Conservation (phyloP, 2,888 invertebrate genomes). For the Cecidostiba fungosa region DNA sequence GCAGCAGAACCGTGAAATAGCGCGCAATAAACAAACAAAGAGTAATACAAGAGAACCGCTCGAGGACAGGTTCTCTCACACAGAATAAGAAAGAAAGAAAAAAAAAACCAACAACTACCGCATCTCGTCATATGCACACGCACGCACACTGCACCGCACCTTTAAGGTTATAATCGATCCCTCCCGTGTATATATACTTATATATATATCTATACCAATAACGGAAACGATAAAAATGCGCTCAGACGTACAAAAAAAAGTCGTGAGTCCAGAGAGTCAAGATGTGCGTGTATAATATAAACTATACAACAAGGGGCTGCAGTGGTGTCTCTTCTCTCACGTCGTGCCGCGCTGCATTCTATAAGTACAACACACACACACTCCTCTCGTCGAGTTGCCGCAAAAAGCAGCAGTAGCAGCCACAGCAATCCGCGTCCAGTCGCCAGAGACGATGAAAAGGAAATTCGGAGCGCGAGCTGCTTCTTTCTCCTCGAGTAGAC, state of each 20-base stretch:
- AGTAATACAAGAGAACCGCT: neutral
- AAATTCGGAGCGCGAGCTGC: constrained; percentile 27
- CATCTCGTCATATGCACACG: neutral
- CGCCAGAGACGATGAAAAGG: constrained; percentile 36
- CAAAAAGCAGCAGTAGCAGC: no score
- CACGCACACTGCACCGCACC: constrained; percentile 19
- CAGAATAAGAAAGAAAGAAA: neutral
- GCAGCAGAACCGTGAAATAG: neutral
- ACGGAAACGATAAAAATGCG: no score
- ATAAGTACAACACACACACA: no score
- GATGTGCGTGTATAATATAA: no score
- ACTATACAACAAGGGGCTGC: no score
- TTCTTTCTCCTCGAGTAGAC: neutral
- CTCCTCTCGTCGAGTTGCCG: no score
- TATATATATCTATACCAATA: neutral
- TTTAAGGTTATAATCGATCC: constrained; percentile 52
- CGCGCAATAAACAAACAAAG: constrained; percentile 20
- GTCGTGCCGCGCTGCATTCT: no score
- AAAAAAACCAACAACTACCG: neutral
- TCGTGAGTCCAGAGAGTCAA: no score
- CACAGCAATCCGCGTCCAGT: neutral
- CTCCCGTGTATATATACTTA: neutral
- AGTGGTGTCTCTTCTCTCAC: no score
- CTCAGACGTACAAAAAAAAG: no score
- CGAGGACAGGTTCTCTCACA: neutral